These are phyloP conservation scores for Pissodes strobi DNA, from an alignment of 1,140 invertebrate genomes.

Conservation along the genomic window DNA sequence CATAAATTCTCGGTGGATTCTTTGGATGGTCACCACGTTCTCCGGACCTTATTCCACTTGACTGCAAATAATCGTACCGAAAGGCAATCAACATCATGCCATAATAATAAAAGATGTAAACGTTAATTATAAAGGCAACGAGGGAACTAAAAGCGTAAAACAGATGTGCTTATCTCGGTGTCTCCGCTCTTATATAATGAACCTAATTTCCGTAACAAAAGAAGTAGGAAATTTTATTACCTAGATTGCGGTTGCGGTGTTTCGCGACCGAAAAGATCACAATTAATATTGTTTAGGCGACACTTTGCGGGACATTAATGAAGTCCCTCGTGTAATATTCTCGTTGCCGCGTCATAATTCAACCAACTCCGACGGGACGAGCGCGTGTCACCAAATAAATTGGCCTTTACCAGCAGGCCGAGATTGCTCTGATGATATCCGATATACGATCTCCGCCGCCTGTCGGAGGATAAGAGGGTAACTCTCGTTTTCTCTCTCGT, in stretches of 20 bases:
- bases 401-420: conserved; percentile 43
- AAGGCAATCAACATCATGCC: too few species aligned
- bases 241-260: conserved; percentile 4
- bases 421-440: conserved; percentile 22
- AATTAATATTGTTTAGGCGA: conserved; percentile 58
- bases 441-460: conserved; percentile 10
- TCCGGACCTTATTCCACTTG: too few species aligned
- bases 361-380: conserved; percentile 35
- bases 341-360: conserved; percentile 56
- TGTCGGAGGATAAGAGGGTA: conserved; percentile 14
- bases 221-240: conserved; percentile 25
- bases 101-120: too few species aligned
- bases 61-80: too few species aligned
- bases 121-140: too few species aligned
- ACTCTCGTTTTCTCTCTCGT: too few species aligned
- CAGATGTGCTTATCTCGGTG: conserved; percentile 21
- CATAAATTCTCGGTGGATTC: too few species aligned
- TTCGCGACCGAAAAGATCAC: conserved; percentile 33
- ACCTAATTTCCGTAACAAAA: conserved; percentile 28
- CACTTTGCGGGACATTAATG: conserved; percentile 57
- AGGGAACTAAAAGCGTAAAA: too few species aligned
- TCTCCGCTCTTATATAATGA: conserved; percentile 14
- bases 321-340: conserved; percentile 56
- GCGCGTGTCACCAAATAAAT: conserved; percentile 52
- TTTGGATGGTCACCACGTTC: too few species aligned